phyloP scores from a whole-genome alignment of 2,888 invertebrate genomes.

The Leistus spinibarbis region DNA sequence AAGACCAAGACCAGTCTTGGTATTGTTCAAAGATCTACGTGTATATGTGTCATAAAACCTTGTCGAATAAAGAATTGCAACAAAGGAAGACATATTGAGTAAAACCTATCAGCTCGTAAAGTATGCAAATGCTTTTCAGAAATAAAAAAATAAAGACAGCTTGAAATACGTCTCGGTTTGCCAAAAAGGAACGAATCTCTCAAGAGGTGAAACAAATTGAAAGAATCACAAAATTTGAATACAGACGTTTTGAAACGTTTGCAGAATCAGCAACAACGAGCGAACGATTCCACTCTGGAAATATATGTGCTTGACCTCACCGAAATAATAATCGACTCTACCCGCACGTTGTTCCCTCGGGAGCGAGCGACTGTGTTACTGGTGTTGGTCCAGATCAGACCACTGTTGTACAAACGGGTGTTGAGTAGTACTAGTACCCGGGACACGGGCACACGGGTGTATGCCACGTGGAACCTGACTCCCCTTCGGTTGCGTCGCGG shows the following conservation, averaged over 20 bases:
- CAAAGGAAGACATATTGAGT: no score
- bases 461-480: slow-evolving; percentile 4
- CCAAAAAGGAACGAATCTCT: not conserved
- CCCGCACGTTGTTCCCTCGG: not conserved
- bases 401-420: not conserved
- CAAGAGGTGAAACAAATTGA: not conserved
- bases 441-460: not conserved
- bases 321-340: slow-evolving; percentile 4
- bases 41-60: no score
- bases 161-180: no score
- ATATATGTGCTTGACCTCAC: not conserved
- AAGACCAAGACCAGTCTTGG: no score
- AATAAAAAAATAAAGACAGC: no score
- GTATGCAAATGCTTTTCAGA: no score
- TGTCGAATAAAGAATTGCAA: no score
- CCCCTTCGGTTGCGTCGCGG: not conserved
- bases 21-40: no score
- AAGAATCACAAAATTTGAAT: not conserved
- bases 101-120: no score
- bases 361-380: no score
- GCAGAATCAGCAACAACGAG: not conserved
- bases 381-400: not conserved
- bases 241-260: not conserved
- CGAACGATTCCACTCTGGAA: not conserved
- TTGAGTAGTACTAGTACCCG: not conserved